phyloP scores from a whole-genome alignment of 2,113 vertebrate species.

The Terrapene triunguis region DNA sequence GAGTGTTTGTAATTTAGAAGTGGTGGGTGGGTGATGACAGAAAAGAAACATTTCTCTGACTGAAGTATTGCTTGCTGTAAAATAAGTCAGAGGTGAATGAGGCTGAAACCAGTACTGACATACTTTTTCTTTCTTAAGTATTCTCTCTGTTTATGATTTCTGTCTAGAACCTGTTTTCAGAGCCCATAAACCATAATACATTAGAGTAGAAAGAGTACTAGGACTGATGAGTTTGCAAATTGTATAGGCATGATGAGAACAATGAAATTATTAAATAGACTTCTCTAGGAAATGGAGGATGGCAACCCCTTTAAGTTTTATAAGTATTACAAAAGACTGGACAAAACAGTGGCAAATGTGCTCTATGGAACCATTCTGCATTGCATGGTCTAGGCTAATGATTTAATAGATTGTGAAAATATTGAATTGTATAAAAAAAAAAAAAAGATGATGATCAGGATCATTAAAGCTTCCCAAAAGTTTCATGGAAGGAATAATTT shows the following conservation, averaged over 20 bases:
- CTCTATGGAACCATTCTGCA: neutral
- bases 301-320: neutral
- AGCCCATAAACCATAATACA: neutral
- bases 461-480: neutral
- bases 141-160: neutral
- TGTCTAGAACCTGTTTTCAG: neutral
- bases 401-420: neutral
- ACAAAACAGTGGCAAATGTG: neutral
- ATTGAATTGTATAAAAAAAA: neutral
- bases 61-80: neutral
- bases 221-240: neutral
- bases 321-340: neutral
- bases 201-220: neutral
- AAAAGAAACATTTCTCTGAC: neutral
- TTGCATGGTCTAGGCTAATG: neutral
- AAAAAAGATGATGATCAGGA: neutral
- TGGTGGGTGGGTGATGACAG: neutral
- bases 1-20: neutral
- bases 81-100: neutral
- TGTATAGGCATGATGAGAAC: neutral
- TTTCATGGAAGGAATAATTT: neutral
- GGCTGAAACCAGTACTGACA: neutral
- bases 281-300: neutral
- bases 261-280: neutral
- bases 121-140: neutral